Percentiles rank a stretch among this genome's conserved stretches.
Evolutionary conservation across 2,113 vertebrate genomes (phyloP).

Genomic region (Oreochromis aureus): DNA sequence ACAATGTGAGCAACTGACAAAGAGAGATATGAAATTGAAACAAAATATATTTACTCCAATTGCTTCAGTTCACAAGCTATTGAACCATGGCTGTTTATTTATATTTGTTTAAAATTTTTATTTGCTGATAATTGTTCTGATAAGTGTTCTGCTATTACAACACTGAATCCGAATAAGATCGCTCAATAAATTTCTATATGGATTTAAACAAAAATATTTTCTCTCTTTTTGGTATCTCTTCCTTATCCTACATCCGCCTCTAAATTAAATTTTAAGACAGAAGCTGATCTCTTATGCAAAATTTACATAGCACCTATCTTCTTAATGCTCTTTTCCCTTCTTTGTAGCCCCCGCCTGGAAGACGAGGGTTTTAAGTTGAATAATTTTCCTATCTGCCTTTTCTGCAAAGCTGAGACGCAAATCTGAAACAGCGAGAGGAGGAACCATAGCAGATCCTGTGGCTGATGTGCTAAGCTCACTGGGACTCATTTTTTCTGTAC

Average conservation of each 20-base stretch:
- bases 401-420: neutral
- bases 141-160: neutral
- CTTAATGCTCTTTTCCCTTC: neutral
- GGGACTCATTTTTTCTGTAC: constrained; percentile 6
- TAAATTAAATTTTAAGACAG: neutral
- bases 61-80: neutral
- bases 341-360: neutral
- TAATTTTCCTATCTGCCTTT: constrained; percentile 16
- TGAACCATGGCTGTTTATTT: neutral
- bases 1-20: neutral
- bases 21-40: neutral
- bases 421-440: neutral
- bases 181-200: neutral
- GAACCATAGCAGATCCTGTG: neutral
- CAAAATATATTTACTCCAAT: neutral
- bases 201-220: neutral
- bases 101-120: too few species aligned
- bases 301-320: neutral
- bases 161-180: neutral
- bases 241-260: neutral
- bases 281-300: neutral
- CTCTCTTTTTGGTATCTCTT: neutral
- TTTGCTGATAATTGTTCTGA: too few species aligned
- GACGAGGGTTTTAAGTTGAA: neutral
- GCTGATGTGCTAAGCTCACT: neutral